Conservation (phyloP, 2,113 vertebrate genomes). For the Petrocephalus microphthalmus region DNA sequence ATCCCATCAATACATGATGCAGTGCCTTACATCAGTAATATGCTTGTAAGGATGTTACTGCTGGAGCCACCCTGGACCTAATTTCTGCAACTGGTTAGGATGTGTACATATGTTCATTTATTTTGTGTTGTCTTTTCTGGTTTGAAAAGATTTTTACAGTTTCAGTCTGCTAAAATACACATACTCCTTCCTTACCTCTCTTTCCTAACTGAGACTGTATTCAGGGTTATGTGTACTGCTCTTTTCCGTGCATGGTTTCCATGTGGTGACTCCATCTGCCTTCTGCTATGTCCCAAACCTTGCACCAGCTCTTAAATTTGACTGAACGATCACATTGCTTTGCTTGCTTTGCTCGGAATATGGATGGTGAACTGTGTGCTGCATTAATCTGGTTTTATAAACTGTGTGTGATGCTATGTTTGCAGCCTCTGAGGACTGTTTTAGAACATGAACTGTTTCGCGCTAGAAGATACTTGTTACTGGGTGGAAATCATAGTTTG, state of each 20-base stretch:
- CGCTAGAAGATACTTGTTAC: background rate
- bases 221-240: conserved; percentile 41
- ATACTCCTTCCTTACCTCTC: conserved; percentile 22
- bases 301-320: conserved; percentile 31
- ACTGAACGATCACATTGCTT: conserved; percentile 42
- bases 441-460: background rate
- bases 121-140: background rate
- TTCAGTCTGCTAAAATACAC: conserved; percentile 39
- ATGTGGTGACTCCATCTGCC: conserved; percentile 51
- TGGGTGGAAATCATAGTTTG: background rate
- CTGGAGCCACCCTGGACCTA: background rate
- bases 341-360: background rate
- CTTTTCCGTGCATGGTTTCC: conserved; percentile 59
- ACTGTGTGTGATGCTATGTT: background rate
- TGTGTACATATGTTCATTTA: background rate
- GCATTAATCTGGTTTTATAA: background rate
- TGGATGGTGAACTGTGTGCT: conserved; percentile 16
- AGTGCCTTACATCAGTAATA: background rate
- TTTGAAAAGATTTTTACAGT: conserved; percentile 16
- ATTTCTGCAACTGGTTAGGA: background rate
- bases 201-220: conserved; percentile 20
- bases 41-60: background rate
- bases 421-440: background rate
- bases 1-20: background rate
- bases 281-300: conserved; percentile 28